Base-by-base conservation (phyloP, 92 coral and sea anemone genomes). In the Pocillopora meandrina region DNA sequence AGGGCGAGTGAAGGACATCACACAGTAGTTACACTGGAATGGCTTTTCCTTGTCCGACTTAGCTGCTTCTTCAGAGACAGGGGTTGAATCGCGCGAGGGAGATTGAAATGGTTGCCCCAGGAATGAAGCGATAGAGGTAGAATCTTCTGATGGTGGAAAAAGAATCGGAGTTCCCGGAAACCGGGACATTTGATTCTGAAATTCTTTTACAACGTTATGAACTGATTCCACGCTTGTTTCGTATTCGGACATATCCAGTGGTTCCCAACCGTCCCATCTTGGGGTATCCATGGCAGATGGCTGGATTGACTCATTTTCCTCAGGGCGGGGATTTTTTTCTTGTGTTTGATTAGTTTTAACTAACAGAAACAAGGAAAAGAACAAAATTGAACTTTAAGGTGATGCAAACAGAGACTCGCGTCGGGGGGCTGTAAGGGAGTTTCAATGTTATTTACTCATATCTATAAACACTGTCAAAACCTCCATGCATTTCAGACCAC, bases 1-100 rank as follows among this genome's bases (percentile, higher is more conserved):
- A 13, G 98, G 98, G n/a, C 98, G 98, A 18, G 97, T 94, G 87
- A 95, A 95, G 20, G 98, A 93, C 94, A 95, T 94, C 83, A 92
- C 92, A 75, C 98, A 95, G 62, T 84, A 92, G 59, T 74, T 95
- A 75, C 98, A 95, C 85, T 89, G 93, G 84, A 95, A 95, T 70
- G 97, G 93, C 64, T 93, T 93, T 74, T 89, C 94, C 34, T 71
- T 71, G 56, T 20, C 56, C 26, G 83, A 13, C 76, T 75, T 69
- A 6, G 56, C 16, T 3, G 76, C 36, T 21, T 76, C 82, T 18
- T 69, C 20, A 33, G 11, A 36, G 69, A 75, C 58, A 31, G 82
- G 52, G 42, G 57, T 57, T 68, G 72, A 61, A 15, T 84, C 62
- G 20, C 69, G 31, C 56, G 65, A 23, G 1, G 82, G 83, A 56